Evolutionary conservation across 2,888 invertebrate species (phyloP), one percentile per base, ranked within the genome.

Genomic region (Thecocarcelia acutangulata): DNA sequence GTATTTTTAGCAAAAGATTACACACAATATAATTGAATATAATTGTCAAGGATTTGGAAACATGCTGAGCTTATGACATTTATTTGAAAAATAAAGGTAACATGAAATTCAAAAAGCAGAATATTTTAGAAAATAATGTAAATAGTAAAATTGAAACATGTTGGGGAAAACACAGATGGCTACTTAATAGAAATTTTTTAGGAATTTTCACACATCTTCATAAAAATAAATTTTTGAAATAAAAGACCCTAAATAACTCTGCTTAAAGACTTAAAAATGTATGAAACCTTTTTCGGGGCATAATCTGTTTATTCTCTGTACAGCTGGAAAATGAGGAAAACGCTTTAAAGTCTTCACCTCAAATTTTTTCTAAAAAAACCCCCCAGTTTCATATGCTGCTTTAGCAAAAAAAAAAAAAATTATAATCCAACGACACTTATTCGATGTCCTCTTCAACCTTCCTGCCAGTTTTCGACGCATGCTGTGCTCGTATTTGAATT

Each of bases 401-500:
- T 33, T 6, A 33, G 9, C 19, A 17, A 44, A 8, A 4, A 48
- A 48, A 61, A 48, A 28, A 44, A 33, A 24, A 44, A 33, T 72
- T 15, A 56, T 58, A 50, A 58, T 42, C 70, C 33, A 64, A 74
- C n/a, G 64, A 15, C 56, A 58, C 56, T 70, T 76, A 76, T 75
- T 77, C 40, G 15, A 63, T 50, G 56, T 33, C 50, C 50, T 33
- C 19, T 59, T 8, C 19, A 12, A 15, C 21, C 42, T 33, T 2
- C 56, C 40, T 40, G 17, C 68, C 59, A 46, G 21, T 52, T 44
- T 24, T 44, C 19, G 44, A 72, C 17, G 50, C 50, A 44, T 59
- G 72, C 66, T 66, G 64, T 72, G 48, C 42, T 50, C 15, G 24
- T 50, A 44, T 78, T 78, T 72, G 59, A 66, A 66, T 78, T 72